Percentiles rank a stretch among this genome's conserved stretches.
Evolutionary conservation across 2,797 vertebrate genomes (phyloP).

Genomic region (Harpagifer antarcticus): DNA sequence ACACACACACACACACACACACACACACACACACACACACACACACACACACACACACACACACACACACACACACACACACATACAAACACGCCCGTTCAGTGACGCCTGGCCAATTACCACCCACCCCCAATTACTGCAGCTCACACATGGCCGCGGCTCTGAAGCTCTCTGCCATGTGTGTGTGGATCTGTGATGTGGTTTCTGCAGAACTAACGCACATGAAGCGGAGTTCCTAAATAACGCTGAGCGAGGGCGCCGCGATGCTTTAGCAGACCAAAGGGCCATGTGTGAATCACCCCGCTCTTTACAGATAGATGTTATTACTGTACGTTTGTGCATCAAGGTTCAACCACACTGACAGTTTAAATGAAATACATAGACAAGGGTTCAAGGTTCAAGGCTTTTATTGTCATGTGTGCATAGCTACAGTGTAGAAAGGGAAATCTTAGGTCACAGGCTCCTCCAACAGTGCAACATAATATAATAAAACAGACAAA

Average conservation of each 20-base stretch:
- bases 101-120: slow-evolving; percentile 69
- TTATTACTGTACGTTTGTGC: neutral
- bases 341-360: neutral
- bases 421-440: too few species aligned
- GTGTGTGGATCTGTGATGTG: slow-evolving; percentile 75
- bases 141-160: slow-evolving; percentile 66
- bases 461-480: too few species aligned
- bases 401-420: too few species aligned
- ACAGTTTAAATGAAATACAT: neutral
- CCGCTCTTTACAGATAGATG: neutral
- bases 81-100: slow-evolving; percentile 45
- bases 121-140: slow-evolving; percentile 64
- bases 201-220: slow-evolving; percentile 66
- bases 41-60: slow-evolving; percentile 38
- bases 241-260: slow-evolving; percentile 42
- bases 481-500: too few species aligned
- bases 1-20: slow-evolving; percentile 11
- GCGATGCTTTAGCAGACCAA: slow-evolving; percentile 14
- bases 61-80: too few species aligned
- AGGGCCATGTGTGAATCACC: slow-evolving; percentile 23
- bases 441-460: too few species aligned
- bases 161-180: slow-evolving; percentile 61
- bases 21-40: slow-evolving; percentile 21
- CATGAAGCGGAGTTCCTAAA: slow-evolving; percentile 54
- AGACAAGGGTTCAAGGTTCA: neutral